Evolutionary conservation across 2,888 invertebrate genomes (phyloP).

Genomic region (Drosophila gaucha): DNA sequence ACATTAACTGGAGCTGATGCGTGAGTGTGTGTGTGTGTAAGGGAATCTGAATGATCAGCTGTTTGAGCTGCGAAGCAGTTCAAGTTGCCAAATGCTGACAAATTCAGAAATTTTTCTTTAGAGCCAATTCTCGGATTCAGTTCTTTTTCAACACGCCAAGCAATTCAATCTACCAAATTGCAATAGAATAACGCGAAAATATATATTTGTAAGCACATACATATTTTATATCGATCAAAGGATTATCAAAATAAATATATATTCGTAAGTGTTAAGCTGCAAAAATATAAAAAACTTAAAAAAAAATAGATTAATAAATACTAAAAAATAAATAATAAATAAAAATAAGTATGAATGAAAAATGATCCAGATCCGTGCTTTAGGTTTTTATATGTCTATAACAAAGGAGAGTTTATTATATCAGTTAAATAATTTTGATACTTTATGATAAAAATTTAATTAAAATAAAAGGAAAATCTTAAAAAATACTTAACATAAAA

Average conservation of each 20-base stretch:
- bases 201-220: not conserved
- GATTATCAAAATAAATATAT: not conserved
- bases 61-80: conserved; percentile 8
- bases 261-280: not conserved
- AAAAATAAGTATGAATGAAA: too few relatives aligned
- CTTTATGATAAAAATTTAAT: too few relatives aligned
- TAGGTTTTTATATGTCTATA: too few relatives aligned
- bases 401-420: too few relatives aligned
- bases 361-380: too few relatives aligned
- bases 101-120: conserved; percentile 11
- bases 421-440: too few relatives aligned
- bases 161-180: not conserved
- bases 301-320: not conserved
- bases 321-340: not conserved
- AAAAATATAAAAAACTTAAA: not conserved
- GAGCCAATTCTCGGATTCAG: conserved; percentile 22
- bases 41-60: conserved; percentile 39
- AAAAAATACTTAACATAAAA: too few relatives aligned
- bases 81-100: conserved; percentile 23
- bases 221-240: not conserved
- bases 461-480: too few relatives aligned
- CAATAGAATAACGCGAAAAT: not conserved
- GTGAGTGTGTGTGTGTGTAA: conserved; percentile 1
- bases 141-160: conserved; percentile 9
- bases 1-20: not conserved